These are phyloP conservation scores for Polylopha cassiicola DNA, from an alignment of 2,888 invertebrate genomes.

Conservation along the genomic window DNA sequence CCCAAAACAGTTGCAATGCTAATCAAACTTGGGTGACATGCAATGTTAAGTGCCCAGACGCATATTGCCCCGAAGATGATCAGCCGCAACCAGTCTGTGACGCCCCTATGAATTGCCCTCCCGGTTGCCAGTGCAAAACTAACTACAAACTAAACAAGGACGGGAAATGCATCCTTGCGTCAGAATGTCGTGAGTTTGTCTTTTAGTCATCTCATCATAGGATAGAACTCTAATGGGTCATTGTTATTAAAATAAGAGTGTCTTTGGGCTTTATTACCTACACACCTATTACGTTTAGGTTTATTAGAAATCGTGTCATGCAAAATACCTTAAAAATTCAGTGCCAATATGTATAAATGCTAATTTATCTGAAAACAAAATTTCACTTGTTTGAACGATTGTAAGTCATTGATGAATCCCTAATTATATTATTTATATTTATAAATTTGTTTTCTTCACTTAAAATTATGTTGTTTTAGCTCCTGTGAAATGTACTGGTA, in stretches of 20 bases:
- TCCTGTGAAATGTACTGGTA: conserved; percentile 21
- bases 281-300: too few relatives aligned
- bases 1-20: conserved; percentile 11
- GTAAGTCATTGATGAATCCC: not conserved
- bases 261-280: too few relatives aligned
- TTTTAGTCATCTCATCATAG: too few relatives aligned
- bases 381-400: too few relatives aligned
- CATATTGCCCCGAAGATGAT: conserved; percentile 19
- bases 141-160: conserved; percentile 17
- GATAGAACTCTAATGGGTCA: too few relatives aligned
- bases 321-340: too few relatives aligned
- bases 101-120: conserved; percentile 13
- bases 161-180: conserved; percentile 20
- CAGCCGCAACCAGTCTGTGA: conserved; percentile 19
- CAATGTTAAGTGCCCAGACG: conserved; percentile 16
- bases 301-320: too few relatives aligned
- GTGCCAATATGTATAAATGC: too few relatives aligned
- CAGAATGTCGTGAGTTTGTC: conserved; percentile 24
- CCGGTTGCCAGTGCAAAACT: conserved; percentile 22
- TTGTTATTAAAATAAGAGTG: too few relatives aligned
- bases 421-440: not conserved
- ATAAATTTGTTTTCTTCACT: not conserved
- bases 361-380: too few relatives aligned
- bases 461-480: conserved; percentile 12
- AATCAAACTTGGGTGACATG: conserved; percentile 22